Base-by-base conservation (phyloP, 1,140 invertebrate genomes). In the Druon quercuslanigerum region DNA sequence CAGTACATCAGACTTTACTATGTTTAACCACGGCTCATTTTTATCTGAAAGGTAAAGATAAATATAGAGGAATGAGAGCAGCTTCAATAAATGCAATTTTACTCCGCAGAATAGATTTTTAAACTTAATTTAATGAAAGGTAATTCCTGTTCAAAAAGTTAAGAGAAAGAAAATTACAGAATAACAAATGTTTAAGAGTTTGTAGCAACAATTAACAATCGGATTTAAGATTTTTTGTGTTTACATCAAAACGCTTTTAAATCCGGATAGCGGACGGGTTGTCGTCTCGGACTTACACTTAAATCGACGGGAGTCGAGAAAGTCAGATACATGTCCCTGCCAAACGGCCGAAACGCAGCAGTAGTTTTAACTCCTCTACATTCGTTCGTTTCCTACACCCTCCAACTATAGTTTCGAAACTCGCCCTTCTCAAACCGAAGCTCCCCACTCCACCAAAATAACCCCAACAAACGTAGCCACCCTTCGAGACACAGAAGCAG, bases 231-330 rank as follows among this genome's bases (percentile, higher is more conserved):
- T 73, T 57, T 40, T 50, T 73, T 56, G 73, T 85, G 85, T 87
- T 88, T 85, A 87, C 84, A 85, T 84, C 76, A 83, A 84, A 88
- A 88, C 82, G 81, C 87, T 88, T 86, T 88, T 85, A 87, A 88
- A 88, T 86, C 82, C 77, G 50, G 50, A 66, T 40, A 40, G 25
- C 73, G 13, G 14, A 40, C 33, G 40, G 60, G 13, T 66, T 66
- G 60, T 66, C 46, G 25, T 50, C 60, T 52, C 71, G 51, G 54
- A 46, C 51, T 40, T 78, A 46, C 40, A 46, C 9, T 11, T 50
- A 17, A 73, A 66, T 14, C 50, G 57, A 25, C 54, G 19, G 46
- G 66, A 66, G 60, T 66, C 25, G 60, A 14, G 52, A 74, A 74
- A 74, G 57, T 78, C 76, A 74, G 60, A 78, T 72, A 74, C 72